Base-by-base conservation (phyloP, 2,113 vertebrate species). In the Cettia cetti region DNA sequence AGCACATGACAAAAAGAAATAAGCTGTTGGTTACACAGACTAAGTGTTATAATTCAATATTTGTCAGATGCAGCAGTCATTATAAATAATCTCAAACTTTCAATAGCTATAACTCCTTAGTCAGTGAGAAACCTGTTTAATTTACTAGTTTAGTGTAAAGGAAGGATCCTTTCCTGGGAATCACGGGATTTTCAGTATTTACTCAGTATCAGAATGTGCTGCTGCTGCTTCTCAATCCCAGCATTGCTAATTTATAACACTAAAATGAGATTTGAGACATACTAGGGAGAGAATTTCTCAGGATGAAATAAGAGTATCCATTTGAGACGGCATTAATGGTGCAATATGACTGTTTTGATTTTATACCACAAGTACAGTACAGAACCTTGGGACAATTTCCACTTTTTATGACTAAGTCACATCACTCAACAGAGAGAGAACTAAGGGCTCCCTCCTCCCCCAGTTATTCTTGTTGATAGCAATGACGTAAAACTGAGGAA, bases 251-350 rank as follows among this genome's bases (percentile, higher is more conserved):
- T 95, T 94, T 90, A 56, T 83, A 89, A 75, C 44, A 90, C 30
- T 71, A 89, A 60, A 88, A 92, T 56, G 90, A 94, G 71, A 88
- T 89, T 88, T 93, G 88, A 94, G 90, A 63, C 56, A 37, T 91
- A 77, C 23, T 49, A 82, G 35, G 35, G 33, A 91, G 47, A 92
- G 64, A 70, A 86, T 85, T 96, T 96, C 72, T 96, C 80, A 89
- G 76, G 89, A 89, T 11, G 7, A 82, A 92, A 49, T 81, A 86
- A 92, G 79, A 92, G 31, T 31, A 86, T 64, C 69, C 64, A 83
- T 94, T 89, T 78, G 69, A 89, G 76, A 91, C 12, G 57, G 31
- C 42, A 90, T 74, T 82, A 92, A 71, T 80, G 78, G 45, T 63
- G 56, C 40, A 77, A 78, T 82, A 90, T 68, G 66, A 70, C 54